phyloP scores from a whole-genome alignment of 2,888 invertebrate genomes.

The Eulithis prunata region DNA sequence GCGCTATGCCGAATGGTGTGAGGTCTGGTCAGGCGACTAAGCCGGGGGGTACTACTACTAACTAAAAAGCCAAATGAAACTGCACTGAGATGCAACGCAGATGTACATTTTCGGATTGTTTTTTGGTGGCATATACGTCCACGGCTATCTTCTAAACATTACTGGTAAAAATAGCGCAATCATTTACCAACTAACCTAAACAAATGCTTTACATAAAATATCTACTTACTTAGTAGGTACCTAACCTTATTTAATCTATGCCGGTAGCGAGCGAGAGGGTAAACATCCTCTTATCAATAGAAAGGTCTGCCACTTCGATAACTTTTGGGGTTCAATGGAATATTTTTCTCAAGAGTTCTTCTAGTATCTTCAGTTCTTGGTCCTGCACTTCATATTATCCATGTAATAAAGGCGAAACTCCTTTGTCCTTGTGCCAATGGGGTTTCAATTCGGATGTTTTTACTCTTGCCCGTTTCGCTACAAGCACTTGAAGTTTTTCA shows the following conservation, averaged over 20 bases:
- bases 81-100: constrained; percentile 7
- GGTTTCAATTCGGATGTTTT: constrained; percentile 14
- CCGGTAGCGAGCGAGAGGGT: too few species aligned
- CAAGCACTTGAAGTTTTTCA: neutral
- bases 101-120: neutral
- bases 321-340: too few species aligned
- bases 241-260: too few species aligned
- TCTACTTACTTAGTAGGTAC: too few species aligned
- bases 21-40: neutral
- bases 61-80: constrained; percentile 23
- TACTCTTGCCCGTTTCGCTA: neutral
- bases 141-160: too few species aligned
- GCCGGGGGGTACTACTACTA: constrained; percentile 11
- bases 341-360: neutral
- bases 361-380: constrained; percentile 3
- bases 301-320: too few species aligned
- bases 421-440: constrained; percentile 15
- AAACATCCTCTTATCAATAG: too few species aligned
- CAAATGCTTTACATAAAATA: too few species aligned
- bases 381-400: constrained; percentile 13
- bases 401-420: constrained; percentile 21
- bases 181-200: too few species aligned
- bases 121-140: too few species aligned
- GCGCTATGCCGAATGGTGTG: neutral
- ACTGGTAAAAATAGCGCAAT: too few species aligned